phyloP scores from a whole-genome alignment of 37 sponge, comb jelly and placozoan species.

The Cliona cf. orientalis region DNA sequence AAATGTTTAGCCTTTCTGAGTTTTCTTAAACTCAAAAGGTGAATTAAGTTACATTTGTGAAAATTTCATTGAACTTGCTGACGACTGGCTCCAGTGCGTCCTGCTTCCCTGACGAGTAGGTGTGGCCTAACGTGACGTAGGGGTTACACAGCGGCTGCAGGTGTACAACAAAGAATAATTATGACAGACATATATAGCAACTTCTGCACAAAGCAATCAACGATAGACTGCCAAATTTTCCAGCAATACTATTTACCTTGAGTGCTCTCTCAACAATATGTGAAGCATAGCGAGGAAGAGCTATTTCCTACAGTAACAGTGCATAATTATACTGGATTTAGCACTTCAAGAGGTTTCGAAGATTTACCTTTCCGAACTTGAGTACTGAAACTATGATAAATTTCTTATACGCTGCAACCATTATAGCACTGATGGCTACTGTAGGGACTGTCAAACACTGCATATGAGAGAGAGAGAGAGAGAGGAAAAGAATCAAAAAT shows the following conservation, averaged over 20 bases:
- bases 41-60: constrained; percentile 59
- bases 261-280: constrained; percentile 69
- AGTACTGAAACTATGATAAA: constrained; percentile 86
- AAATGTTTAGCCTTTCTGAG: background rate
- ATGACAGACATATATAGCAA: background rate
- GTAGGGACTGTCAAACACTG: constrained; percentile 88
- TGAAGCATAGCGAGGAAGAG: constrained; percentile 68
- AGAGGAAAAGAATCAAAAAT: background rate
- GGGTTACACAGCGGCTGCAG: constrained; percentile 77
- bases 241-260: constrained; percentile 46
- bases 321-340: background rate
- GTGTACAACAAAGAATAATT: background rate
- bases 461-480: background rate
- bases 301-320: constrained; percentile 25
- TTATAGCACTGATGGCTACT: constrained; percentile 88
- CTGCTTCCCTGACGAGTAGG: constrained; percentile 47
- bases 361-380: constrained; percentile 78
- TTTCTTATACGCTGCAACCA: constrained; percentile 97
- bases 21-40: background rate
- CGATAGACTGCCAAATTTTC: background rate
- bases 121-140: constrained; percentile 65
- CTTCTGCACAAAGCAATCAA: background rate
- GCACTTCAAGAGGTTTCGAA: background rate
- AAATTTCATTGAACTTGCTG: constrained; percentile 61
- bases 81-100: constrained; percentile 39